A percentile compares a stretch with the other conserved stretches of the same genome.
Conservation (phyloP, 1,140 invertebrate genomes). For the Aphelenchoides fujianensis region DNA sequence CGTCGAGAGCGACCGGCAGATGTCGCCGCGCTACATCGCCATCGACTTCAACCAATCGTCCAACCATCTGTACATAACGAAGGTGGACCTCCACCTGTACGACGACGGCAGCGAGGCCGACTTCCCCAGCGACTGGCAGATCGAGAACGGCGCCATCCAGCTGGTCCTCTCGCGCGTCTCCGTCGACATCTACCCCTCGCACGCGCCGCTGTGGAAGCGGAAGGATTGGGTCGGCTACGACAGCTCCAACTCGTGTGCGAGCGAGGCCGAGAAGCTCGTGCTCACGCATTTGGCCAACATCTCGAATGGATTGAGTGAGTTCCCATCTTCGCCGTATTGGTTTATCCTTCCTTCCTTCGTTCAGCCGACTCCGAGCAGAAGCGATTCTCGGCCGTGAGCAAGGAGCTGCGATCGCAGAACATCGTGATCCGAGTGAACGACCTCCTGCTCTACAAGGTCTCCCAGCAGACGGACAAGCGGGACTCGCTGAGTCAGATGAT, state of each 20-base stretch:
- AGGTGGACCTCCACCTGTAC: slow-evolving; percentile 92
- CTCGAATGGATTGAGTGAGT: slow-evolving; percentile 51
- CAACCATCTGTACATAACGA: slow-evolving; percentile 87
- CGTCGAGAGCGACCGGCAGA: background rate
- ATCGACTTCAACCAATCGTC: slow-evolving; percentile 93
- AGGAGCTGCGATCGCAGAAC: slow-evolving; percentile 80
- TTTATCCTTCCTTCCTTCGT: slow-evolving; percentile 6
- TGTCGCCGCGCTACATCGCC: slow-evolving; percentile 29
- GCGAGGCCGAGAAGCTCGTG: slow-evolving; percentile 64
- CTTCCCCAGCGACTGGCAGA: slow-evolving; percentile 62
- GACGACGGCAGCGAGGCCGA: slow-evolving; percentile 77
- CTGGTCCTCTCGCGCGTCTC: slow-evolving; percentile 79
- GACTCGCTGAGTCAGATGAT: slow-evolving; percentile 38
- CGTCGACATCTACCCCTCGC: slow-evolving; percentile 85
- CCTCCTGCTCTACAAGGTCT: slow-evolving; percentile 74
- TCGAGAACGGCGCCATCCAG: slow-evolving; percentile 87
- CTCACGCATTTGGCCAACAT: slow-evolving; percentile 67
- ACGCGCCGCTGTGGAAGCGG: slow-evolving; percentile 30
- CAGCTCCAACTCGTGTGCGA: slow-evolving; percentile 51
- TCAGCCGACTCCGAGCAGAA: slow-evolving; percentile 32
- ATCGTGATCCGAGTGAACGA: slow-evolving; percentile 83
- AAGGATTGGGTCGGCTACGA: slow-evolving; percentile 51
- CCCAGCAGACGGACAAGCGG: slow-evolving; percentile 67
- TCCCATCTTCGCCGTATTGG: slow-evolving; percentile 22
- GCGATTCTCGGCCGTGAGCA: slow-evolving; percentile 51